Conservation (phyloP, 1,140 invertebrate genomes). For the Drosophila pachea region DNA sequence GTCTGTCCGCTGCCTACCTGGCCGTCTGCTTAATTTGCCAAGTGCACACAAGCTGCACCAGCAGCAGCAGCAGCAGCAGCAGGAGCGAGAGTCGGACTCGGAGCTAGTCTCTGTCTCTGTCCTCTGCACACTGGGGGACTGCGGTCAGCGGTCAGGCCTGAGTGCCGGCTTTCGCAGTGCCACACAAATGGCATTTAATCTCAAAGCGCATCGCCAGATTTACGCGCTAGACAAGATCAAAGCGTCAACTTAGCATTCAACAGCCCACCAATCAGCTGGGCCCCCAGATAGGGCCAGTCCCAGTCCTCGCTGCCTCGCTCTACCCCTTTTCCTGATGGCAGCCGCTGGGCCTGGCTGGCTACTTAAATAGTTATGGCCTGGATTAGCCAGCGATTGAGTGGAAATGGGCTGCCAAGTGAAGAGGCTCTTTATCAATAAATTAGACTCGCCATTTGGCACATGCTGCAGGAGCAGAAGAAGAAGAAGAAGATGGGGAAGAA, state of each 20-base stretch:
- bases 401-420: constrained; percentile 17
- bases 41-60: constrained; percentile 29
- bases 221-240: constrained; percentile 73
- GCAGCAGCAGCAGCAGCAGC: no score
- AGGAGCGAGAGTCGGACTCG: no score
- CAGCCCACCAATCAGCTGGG: constrained; percentile 67
- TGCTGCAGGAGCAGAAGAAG: neutral
- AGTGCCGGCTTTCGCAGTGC: constrained; percentile 37
- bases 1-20: constrained; percentile 2
- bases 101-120: neutral
- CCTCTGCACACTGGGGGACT: neutral
- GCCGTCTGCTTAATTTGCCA: constrained; percentile 48
- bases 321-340: no score
- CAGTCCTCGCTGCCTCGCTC: constrained; percentile 1
- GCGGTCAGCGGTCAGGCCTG: constrained; percentile 19
- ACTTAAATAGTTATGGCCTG: constrained; percentile 31
- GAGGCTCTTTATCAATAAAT: constrained; percentile 39
- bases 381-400: constrained; percentile 31
- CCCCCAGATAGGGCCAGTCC: constrained; percentile 21
- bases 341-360: constrained; percentile 12
- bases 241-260: constrained; percentile 75
- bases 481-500: neutral
- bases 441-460: constrained; percentile 21
- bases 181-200: constrained; percentile 72
- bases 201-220: constrained; percentile 69